phyloP scores from a whole-genome alignment of 1,140 invertebrate species.

The Mycetomoellerius zeteki region DNA sequence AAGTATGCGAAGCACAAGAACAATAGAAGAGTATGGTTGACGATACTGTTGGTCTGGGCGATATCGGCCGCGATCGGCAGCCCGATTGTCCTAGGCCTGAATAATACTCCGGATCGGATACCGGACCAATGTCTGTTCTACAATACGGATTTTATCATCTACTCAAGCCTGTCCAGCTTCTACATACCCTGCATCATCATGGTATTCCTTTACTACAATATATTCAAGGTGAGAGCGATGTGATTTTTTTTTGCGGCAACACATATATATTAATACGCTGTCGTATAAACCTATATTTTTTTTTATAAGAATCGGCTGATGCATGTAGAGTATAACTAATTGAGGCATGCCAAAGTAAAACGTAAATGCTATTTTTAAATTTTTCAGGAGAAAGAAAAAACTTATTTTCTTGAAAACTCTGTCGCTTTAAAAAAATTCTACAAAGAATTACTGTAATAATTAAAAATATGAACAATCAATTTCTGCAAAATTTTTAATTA shows the following conservation, averaged over 20 bases:
- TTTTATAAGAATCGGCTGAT: neutral
- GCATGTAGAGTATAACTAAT: neutral
- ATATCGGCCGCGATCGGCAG: conserved; percentile 98
- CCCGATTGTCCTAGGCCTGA: conserved; percentile 98
- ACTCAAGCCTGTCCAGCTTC: conserved; percentile 99
- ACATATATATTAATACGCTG: neutral
- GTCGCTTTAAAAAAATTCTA: too few relatives aligned
- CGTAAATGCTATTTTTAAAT: too few relatives aligned
- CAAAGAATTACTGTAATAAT: too few relatives aligned
- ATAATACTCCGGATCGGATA: conserved; percentile 94
- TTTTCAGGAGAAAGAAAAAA: too few relatives aligned
- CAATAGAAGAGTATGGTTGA: conserved; percentile 97
- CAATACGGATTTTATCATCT: conserved; percentile 99
- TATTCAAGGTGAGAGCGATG: conserved; percentile 93
- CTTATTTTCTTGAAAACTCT: too few relatives aligned
- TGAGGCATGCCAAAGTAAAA: too few relatives aligned
- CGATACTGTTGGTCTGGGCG: conserved; percentile 98
- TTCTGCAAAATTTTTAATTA: too few relatives aligned
- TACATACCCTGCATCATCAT: conserved; percentile 99
- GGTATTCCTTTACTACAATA: conserved; percentile 99
- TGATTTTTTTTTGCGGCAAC: neutral
- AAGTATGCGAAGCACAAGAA: conserved; percentile 99
- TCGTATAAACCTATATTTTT: neutral
- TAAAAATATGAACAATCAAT: too few relatives aligned
- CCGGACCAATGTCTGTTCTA: conserved; percentile 97